Evolutionary conservation across 2,888 invertebrate species (phyloP).

Genomic region (Girardia tigrina): DNA sequence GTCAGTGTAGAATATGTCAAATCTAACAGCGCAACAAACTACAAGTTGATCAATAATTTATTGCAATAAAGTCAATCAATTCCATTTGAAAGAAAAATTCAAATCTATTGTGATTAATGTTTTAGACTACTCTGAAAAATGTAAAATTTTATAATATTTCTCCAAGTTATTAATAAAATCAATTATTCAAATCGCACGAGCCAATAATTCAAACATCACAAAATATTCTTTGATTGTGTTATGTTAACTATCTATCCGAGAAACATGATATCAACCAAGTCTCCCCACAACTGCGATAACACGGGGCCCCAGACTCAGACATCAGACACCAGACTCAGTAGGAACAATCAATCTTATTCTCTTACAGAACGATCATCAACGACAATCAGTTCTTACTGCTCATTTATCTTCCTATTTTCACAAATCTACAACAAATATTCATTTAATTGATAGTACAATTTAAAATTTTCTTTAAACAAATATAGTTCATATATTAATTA

Average conservation of each 20-base stretch:
- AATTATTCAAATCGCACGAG: slow-evolving; percentile 13
- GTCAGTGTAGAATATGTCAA: neutral
- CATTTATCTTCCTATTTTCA: slow-evolving; percentile 4
- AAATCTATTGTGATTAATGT: slow-evolving; percentile 17
- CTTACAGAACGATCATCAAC: neutral
- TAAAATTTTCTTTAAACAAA: neutral
- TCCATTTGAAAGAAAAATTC: slow-evolving; percentile 6
- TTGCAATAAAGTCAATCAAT: slow-evolving; percentile 20
- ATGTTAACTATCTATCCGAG: slow-evolving; percentile 15
- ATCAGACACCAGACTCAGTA: neutral
- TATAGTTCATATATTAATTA: neutral
- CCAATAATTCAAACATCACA: slow-evolving; percentile 15
- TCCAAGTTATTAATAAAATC: slow-evolving; percentile 12
- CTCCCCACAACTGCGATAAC: neutral
- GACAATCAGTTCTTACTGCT: slow-evolving; percentile 1
- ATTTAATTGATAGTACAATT: neutral
- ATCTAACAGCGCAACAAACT: slow-evolving; percentile 7
- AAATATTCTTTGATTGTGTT: neutral
- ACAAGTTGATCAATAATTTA: slow-evolving; percentile 19
- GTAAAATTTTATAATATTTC: slow-evolving; percentile 19
- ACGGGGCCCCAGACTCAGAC: neutral
- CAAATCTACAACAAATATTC: slow-evolving; percentile 16
- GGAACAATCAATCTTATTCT: slow-evolving; percentile 5
- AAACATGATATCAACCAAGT: neutral
- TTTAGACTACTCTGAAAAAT: slow-evolving; percentile 19